phyloP scores from a whole-genome alignment of 2,888 invertebrate genomes.

The Apodemia hepburni region DNA sequence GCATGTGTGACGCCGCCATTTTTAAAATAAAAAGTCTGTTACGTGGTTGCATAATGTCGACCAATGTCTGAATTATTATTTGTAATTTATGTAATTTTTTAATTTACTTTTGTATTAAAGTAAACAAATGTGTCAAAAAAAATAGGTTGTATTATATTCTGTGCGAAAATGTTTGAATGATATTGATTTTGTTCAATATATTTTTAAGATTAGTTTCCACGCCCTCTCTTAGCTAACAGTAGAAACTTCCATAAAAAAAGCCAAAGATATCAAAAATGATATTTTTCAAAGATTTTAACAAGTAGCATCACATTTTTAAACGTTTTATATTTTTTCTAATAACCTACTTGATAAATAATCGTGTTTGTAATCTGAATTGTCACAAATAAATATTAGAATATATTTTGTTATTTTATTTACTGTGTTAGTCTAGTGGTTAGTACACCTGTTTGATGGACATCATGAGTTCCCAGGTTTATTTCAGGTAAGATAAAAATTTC shows the following conservation, averaged over 20 bases:
- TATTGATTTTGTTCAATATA: not conserved
- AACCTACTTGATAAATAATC: slow-evolving; percentile 7
- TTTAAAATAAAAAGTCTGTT: too few species aligned
- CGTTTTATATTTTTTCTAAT: slow-evolving; percentile 47
- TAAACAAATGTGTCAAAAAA: not conserved
- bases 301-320: slow-evolving; percentile 48
- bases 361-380: slow-evolving; percentile 68
- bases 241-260: slow-evolving; percentile 9
- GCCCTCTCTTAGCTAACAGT: not conserved
- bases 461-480: too few species aligned
- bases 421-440: too few species aligned
- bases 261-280: slow-evolving; percentile 12
- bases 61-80: too few species aligned
- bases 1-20: too few species aligned
- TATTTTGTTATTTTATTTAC: slow-evolving; percentile 38
- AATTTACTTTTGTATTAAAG: not conserved
- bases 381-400: slow-evolving; percentile 74
- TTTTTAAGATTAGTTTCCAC: not conserved
- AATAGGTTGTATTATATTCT: not conserved
- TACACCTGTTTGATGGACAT: too few species aligned
- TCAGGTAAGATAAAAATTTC: too few species aligned
- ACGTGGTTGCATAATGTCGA: too few species aligned
- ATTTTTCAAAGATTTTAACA: slow-evolving; percentile 10
- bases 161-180: not conserved
- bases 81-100: too few species aligned